Conservation (phyloP, 2,888 invertebrate genomes). For the Andrena hattorfiana region DNA sequence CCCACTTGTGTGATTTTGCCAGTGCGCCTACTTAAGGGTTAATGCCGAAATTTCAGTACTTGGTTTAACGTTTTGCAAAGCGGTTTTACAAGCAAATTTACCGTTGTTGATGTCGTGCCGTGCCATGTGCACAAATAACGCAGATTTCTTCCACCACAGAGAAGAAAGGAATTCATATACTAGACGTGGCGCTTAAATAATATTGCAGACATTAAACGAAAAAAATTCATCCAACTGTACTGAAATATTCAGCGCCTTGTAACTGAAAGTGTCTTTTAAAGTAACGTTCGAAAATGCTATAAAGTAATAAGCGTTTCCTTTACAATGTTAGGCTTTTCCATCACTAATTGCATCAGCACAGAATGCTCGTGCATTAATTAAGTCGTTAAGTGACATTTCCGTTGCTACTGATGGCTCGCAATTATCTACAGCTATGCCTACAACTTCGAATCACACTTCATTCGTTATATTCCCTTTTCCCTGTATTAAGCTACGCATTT, state of each 20-base stretch:
- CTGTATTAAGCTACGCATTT: constrained; percentile 1
- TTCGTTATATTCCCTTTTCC: neutral
- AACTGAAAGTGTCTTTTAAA: neutral
- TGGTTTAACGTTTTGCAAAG: neutral
- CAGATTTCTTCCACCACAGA: neutral
- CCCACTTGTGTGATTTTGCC: too few relatives aligned
- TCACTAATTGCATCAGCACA: neutral
- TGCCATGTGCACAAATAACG: neutral
- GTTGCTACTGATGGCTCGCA: neutral
- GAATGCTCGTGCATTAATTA: constrained; percentile 5
- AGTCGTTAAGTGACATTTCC: neutral
- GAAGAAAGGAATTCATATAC: neutral
- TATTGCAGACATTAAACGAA: constrained; percentile 1
- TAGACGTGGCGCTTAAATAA: constrained; percentile 11
- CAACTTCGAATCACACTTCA: neutral
- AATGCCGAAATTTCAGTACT: neutral
- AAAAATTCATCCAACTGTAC: neutral
- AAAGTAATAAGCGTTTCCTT: constrained; percentile 7
- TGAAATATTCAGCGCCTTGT: neutral
- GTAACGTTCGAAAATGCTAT: neutral
- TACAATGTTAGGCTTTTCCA: constrained; percentile 16
- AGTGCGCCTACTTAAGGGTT: too few relatives aligned
- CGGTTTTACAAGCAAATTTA: neutral
- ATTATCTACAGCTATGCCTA: neutral
- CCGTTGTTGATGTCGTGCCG: neutral